Evolutionary conservation across 1,140 invertebrate species (phyloP).

Genomic region (Heterodera schachtii): DNA sequence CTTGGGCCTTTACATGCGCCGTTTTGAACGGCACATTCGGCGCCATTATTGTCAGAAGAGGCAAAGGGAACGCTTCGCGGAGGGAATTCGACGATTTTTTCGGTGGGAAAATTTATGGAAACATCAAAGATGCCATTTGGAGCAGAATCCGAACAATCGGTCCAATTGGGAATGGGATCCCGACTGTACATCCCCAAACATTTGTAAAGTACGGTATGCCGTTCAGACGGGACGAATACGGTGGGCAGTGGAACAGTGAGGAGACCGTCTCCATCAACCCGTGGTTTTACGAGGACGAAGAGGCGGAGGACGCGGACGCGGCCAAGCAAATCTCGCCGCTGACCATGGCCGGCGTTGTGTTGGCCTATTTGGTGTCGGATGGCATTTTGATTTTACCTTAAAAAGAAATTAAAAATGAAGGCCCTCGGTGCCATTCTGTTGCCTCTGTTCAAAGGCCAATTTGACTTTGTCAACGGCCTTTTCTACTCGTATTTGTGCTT

Average conservation of each 20-base stretch:
- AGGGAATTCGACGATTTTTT: constrained; percentile 2
- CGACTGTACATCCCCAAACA: no score
- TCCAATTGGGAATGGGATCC: no score
- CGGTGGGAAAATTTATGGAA: not conserved
- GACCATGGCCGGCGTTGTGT: constrained; percentile 37
- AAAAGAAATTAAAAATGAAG: constrained; percentile 24
- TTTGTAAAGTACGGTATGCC: not conserved
- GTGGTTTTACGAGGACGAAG: constrained; percentile 34
- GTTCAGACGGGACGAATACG: constrained; percentile 8
- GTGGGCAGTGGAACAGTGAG: not conserved
- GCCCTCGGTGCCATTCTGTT: constrained; percentile 45
- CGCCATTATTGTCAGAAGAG: constrained; percentile 20
- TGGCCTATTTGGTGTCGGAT: constrained; percentile 44
- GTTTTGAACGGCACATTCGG: constrained; percentile 34
- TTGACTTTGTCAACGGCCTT: constrained; percentile 50
- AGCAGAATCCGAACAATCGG: no score
- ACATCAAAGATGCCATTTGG: no score
- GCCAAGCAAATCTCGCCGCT: constrained; percentile 42
- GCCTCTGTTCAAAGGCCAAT: constrained; percentile 49
- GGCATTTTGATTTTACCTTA: not conserved
- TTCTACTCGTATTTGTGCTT: constrained; percentile 54
- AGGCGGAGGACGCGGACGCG: constrained; percentile 18
- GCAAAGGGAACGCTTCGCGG: constrained; percentile 6
- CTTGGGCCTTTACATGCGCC: constrained; percentile 49
- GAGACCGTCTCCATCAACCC: constrained; percentile 15